Evolutionary conservation across 2,113 vertebrate species (phyloP).

Genomic region (Galemys pyrenaicus): DNA sequence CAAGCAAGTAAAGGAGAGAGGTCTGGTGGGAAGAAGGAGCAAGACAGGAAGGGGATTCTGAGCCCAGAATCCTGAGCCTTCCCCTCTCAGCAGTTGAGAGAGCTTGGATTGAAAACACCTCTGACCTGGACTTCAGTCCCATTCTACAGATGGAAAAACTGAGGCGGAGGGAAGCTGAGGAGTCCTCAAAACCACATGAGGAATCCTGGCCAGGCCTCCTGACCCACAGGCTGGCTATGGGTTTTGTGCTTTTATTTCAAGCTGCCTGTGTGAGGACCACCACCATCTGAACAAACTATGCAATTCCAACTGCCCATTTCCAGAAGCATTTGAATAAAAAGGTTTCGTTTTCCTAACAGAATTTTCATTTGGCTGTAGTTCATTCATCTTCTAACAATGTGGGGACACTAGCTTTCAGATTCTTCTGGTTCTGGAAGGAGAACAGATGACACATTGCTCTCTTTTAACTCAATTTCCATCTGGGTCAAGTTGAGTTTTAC

Average conservation of each 20-base stretch:
- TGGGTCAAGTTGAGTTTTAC: conserved; percentile 74
- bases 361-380: conserved; percentile 7
- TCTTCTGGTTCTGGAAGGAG: not conserved
- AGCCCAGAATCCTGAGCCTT: not conserved
- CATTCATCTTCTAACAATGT: not conserved
- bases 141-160: not conserved
- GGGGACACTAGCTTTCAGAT: not conserved
- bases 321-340: conserved; percentile 84
- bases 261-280: not conserved
- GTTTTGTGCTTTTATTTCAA: not conserved
- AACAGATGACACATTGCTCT: conserved; percentile 69
- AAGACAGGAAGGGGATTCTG: not conserved
- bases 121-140: not conserved
- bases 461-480: conserved; percentile 86
- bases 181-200: no score
- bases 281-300: conserved; percentile 28
- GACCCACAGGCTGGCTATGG: not conserved
- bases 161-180: not conserved
- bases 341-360: conserved; percentile 1
- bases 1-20: not conserved
- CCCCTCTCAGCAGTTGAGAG: not conserved
- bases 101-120: not conserved
- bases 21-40: not conserved
- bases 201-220: not conserved
- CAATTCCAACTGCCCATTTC: conserved; percentile 56